Percentiles rank a stretch among this genome's conserved stretches.
Evolutionary conservation across 2,113 vertebrate genomes (phyloP).

Genomic region (Eonycteris spelaea): DNA sequence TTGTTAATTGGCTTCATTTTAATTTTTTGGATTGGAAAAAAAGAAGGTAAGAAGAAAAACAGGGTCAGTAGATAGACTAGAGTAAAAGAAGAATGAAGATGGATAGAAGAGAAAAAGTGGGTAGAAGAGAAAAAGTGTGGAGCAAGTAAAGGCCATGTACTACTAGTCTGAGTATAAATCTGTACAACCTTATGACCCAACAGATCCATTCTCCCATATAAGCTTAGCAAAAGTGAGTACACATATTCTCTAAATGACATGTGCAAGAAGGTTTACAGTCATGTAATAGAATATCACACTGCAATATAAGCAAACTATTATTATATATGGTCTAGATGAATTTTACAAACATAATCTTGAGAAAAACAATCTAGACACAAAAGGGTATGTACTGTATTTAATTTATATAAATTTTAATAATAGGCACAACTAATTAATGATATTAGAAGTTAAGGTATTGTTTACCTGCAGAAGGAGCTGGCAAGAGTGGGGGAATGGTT

Average conservation of each 20-base stretch:
- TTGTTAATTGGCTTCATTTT: background rate
- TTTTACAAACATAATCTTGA: background rate
- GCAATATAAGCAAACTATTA: background rate
- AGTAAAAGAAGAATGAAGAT: background rate
- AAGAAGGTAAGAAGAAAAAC: background rate
- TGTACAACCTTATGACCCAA: background rate
- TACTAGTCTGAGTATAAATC: background rate
- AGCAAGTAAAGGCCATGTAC: background rate
- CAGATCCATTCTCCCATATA: background rate
- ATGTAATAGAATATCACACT: background rate
- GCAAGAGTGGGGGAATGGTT: background rate
- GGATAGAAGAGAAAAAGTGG: background rate
- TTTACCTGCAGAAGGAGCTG: background rate
- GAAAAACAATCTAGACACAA: background rate
- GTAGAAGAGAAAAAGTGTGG: background rate
- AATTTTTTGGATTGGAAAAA: background rate
- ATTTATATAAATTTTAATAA: background rate
- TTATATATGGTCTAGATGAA: background rate
- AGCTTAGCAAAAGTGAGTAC: background rate
- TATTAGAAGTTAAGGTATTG: background rate
- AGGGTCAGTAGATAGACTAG: background rate
- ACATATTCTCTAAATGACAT: background rate
- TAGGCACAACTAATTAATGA: background rate
- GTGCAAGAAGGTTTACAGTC: background rate
- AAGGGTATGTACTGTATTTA: background rate